A percentile compares a stretch with the other conserved stretches of the same genome.
Evolutionary conservation across 2,888 invertebrate genomes (phyloP).

Genomic region (Schizaphis graminum): DNA sequence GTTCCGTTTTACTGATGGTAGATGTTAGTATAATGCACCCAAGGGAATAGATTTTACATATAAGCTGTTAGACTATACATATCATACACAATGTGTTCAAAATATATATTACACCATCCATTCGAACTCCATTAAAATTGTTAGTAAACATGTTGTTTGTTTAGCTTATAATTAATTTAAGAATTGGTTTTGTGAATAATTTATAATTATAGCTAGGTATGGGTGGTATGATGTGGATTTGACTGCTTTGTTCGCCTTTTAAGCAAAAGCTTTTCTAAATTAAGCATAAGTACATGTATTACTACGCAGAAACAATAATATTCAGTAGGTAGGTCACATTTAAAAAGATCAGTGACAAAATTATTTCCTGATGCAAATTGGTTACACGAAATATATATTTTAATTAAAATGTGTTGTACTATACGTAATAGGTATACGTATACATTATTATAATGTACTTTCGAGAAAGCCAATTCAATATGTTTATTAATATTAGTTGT

Average conservation of each 20-base stretch:
- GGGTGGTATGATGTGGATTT: background rate
- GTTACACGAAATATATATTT: background rate
- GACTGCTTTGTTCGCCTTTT: background rate
- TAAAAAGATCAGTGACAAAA: background rate
- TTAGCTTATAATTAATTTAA: background rate
- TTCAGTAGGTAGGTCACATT: background rate
- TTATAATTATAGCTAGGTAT: background rate
- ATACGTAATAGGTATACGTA: too few relatives aligned
- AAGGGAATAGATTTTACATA: background rate
- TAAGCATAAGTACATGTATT: background rate
- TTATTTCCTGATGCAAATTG: background rate
- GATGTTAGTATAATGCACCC: background rate
- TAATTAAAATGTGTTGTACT: background rate
- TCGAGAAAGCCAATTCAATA: background rate
- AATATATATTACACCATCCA: background rate
- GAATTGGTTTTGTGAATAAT: background rate
- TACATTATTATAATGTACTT: background rate
- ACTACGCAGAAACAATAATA: background rate
- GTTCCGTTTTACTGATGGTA: background rate
- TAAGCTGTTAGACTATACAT: background rate
- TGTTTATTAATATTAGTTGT: background rate
- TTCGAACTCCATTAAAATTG: background rate
- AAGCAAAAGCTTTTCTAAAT: background rate
- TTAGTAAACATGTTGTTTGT: background rate
- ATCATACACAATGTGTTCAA: background rate